Evolutionary conservation across 2,888 invertebrate species (phyloP), one percentile per base, ranked within the genome.

Genomic region (Euplagia quadripunctaria): DNA sequence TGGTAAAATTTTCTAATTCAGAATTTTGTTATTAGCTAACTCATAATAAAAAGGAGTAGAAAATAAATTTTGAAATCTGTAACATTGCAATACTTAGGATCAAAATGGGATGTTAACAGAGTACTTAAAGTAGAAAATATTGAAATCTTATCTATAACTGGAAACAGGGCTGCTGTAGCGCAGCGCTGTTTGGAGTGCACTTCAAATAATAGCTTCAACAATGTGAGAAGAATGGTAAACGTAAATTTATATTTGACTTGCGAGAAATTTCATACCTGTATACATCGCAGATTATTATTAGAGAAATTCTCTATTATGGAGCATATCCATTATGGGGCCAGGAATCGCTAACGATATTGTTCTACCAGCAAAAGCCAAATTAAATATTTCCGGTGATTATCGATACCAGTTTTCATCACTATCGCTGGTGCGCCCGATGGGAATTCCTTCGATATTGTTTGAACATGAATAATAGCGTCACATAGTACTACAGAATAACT

Each of bases 1-100:
- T 92, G 92, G 92, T 90, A 87, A 88, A 87, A 83, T 83, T 82
- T 77, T 79, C 16, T 68, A 74, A 81, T 84, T 88, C 86, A 87
- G 85, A 86, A 85, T 77, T 81, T 79, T 82, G 83, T 81, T 74
- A 68, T 78, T 70, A 80, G 80, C 77, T 80, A 83, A 82, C 78
- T 75, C 55, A 41, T 70, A 75, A 72, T 61, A 64, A 65, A 52
- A 52, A n/a, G 42, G 20, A 43, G 55, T 16, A 58, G 4, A 58
- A 55, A 55, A 20, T 11, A 17, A 68, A n/a, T 55, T 43, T 14
- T n/a, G 4, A 43, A 43, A n/a, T 16, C 55, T 42, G 7, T n/a
- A 20, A 43, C 43, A 43, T 20, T 3, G 58, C 31, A 51, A 49
- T 31, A 49, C 61, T 31, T 20, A 12, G 43, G 49, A 20, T 65